phyloP scores from a whole-genome alignment of 2,888 invertebrate genomes.

The Eilema griseolum region DNA sequence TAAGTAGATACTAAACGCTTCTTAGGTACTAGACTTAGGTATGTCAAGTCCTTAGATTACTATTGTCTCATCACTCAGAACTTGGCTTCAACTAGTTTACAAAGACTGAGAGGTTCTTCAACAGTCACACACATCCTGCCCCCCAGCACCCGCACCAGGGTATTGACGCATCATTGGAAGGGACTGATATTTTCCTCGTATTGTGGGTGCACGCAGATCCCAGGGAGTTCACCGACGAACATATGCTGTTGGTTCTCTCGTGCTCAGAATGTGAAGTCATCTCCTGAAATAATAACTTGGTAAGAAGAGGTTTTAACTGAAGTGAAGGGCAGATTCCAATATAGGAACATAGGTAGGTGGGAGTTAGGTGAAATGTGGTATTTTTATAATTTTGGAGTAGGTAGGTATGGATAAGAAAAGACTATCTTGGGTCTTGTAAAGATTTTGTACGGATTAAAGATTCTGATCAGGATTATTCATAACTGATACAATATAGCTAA shows the following conservation, averaged over 20 bases:
- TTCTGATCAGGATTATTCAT: not conserved
- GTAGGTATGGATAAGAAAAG: not conserved
- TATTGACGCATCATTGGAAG: slow-evolving; percentile 88
- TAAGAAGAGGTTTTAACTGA: not conserved
- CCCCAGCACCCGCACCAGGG: slow-evolving; percentile 96
- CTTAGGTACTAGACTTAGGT: not conserved
- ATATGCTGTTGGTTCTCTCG: slow-evolving; percentile 89
- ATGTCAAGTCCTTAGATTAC: not conserved
- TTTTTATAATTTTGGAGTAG: not conserved
- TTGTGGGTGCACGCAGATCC: slow-evolving; percentile 88
- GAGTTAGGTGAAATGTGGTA: not conserved
- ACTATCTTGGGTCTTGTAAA: not conserved
- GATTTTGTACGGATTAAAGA: not conserved
- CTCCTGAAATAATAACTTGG: slow-evolving; percentile 69
- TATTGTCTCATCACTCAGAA: not conserved
- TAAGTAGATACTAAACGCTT: not conserved
- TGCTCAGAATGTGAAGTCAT: slow-evolving; percentile 88
- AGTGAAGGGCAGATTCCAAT: not conserved
- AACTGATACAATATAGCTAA: not conserved
- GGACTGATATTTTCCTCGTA: slow-evolving; percentile 88
- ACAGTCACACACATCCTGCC: slow-evolving; percentile 90
- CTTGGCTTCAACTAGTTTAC: not conserved
- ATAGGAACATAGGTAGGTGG: not conserved
- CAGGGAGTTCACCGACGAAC: slow-evolving; percentile 88
- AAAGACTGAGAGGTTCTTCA: not conserved